Evolutionary conservation across 1,140 invertebrate species (phyloP).

Genomic region (Ridgeia piscesae): DNA sequence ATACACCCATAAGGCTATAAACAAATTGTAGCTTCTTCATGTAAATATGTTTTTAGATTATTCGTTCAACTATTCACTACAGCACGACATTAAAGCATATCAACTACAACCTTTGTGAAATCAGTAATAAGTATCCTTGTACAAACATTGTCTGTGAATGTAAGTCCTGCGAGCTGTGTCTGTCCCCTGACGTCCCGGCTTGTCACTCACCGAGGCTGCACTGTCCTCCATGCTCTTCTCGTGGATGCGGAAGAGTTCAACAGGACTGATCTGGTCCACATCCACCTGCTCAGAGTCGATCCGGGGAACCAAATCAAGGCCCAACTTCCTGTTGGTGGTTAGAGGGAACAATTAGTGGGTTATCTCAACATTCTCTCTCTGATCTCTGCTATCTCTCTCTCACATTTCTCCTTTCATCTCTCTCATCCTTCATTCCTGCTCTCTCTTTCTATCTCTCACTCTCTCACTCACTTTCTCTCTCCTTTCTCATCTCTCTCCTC

Average conservation of each 20-base stretch:
- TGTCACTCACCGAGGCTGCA: neutral
- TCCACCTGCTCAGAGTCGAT: constrained; percentile 82
- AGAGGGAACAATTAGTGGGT: neutral
- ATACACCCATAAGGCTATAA: neutral
- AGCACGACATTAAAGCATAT: too few species aligned
- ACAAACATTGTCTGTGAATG: neutral
- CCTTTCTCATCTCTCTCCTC: too few species aligned
- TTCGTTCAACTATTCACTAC: too few species aligned
- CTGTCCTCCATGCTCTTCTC: constrained; percentile 40
- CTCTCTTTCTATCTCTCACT: too few species aligned
- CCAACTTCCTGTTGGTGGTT: constrained; percentile 72
- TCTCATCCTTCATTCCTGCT: too few species aligned
- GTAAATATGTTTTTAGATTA: too few species aligned
- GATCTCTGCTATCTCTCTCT: too few species aligned
- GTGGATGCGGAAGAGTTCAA: constrained; percentile 81
- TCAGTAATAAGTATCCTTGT: neutral
- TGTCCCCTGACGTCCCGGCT: neutral
- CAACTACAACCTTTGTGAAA: too few species aligned
- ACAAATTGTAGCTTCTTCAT: too few species aligned
- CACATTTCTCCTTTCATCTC: too few species aligned
- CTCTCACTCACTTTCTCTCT: too few species aligned
- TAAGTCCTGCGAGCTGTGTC: neutral
- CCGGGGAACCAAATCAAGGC: constrained; percentile 85
- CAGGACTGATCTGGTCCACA: constrained; percentile 81
- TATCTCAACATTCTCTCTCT: neutral